These are phyloP conservation scores for Pomatostomus ruficeps DNA, from an alignment of 2,113 vertebrate genomes.

Conservation along the genomic window DNA sequence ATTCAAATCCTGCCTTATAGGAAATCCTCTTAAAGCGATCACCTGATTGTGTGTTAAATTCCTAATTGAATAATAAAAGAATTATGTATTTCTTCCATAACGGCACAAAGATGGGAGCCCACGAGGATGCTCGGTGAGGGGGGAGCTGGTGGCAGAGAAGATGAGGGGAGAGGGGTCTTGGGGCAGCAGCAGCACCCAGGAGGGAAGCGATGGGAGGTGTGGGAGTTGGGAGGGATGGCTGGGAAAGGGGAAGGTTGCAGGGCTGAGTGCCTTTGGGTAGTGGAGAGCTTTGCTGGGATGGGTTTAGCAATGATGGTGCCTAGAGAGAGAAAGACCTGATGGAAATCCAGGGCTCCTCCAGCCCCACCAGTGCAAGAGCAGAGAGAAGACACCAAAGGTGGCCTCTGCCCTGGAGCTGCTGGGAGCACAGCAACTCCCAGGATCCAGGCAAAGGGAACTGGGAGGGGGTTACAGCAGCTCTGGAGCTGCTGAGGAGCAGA, in stretches of 20 bases:
- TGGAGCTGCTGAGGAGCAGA: not conserved
- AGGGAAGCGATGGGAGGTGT: not conserved
- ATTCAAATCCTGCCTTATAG: constrained; percentile 59
- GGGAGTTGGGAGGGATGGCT: not conserved
- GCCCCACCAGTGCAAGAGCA: not conserved
- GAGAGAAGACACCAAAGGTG: accelerated
- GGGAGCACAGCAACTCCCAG: not conserved
- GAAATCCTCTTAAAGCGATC: constrained; percentile 65
- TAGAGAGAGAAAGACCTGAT: accelerated
- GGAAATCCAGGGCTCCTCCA: not conserved
- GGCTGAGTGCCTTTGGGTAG: accelerated
- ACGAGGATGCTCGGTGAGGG: not conserved
- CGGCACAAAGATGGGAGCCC: not conserved
- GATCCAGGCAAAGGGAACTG: not conserved
- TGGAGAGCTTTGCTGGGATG: not conserved
- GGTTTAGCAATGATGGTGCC: not conserved
- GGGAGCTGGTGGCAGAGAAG: not conserved
- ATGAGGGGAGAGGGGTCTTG: not conserved
- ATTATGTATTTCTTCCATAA: constrained; percentile 12
- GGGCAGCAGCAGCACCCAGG: not conserved
- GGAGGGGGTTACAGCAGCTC: not conserved
- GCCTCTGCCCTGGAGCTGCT: not conserved
- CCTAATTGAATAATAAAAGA: constrained; percentile 60
- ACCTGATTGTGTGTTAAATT: constrained; percentile 54
- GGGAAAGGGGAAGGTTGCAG: not conserved